Conservation (phyloP, 2,797 vertebrate genomes). For the Neopelma chrysocephalum region DNA sequence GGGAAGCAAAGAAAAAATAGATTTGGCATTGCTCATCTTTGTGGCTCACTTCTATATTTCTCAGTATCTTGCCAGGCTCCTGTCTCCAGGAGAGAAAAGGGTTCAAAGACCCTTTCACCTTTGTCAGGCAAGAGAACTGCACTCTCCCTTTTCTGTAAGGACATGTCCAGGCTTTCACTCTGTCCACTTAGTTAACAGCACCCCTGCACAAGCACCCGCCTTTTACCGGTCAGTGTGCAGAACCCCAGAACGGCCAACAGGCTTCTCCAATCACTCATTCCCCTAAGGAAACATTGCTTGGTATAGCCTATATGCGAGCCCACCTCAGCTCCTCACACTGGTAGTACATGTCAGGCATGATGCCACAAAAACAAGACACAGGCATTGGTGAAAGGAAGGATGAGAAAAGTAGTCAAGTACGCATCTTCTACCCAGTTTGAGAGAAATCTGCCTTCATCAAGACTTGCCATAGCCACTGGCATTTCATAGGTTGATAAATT, state of each 20-base stretch:
- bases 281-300: background rate
- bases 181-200: background rate
- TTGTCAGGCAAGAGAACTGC: background rate
- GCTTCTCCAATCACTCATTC: background rate
- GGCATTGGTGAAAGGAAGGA: background rate
- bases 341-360: rapidly evolving
- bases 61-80: background rate
- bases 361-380: background rate
- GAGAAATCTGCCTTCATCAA: background rate
- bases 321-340: background rate
- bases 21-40: background rate
- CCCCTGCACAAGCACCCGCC: background rate
- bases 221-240: rapidly evolving
- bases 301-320: background rate
- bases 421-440: background rate
- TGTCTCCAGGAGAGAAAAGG: background rate
- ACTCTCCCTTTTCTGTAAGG: background rate
- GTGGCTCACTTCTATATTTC: background rate
- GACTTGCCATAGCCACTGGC: background rate
- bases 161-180: background rate
- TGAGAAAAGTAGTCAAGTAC: background rate
- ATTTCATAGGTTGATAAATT: background rate
- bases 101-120: background rate
- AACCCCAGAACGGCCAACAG: background rate
- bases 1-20: background rate